phyloP scores from a whole-genome alignment of 2,113 vertebrate species.

The Acrocephalus kingi region DNA sequence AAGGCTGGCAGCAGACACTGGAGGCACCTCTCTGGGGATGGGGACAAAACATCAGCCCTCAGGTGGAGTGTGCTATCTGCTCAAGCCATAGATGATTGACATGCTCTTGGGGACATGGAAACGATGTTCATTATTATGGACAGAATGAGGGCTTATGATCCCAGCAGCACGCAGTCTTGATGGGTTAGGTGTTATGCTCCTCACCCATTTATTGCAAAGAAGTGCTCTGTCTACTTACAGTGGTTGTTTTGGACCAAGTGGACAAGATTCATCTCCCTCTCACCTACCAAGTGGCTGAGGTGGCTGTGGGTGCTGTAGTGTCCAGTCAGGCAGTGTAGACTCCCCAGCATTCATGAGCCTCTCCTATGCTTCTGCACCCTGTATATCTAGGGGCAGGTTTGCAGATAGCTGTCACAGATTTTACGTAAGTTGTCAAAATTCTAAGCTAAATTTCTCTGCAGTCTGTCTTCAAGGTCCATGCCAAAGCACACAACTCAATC shows the following conservation, averaged over 20 bases:
- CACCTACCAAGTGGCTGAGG: rapidly evolving
- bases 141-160: background rate
- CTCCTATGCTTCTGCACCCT: background rate
- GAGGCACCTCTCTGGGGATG: background rate
- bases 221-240: background rate
- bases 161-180: background rate
- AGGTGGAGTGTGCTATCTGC: background rate
- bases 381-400: background rate
- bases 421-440: background rate
- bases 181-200: background rate
- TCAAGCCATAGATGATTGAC: background rate
- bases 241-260: background rate
- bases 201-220: background rate
- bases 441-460: background rate
- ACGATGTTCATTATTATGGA: background rate
- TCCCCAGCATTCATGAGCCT: background rate
- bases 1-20: background rate
- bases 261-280: background rate
- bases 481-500: background rate
- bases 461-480: background rate
- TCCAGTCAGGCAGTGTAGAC: background rate
- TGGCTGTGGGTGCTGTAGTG: background rate
- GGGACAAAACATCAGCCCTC: background rate
- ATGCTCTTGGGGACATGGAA: rapidly evolving
- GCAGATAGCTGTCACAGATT: background rate